A percentile compares a stretch with the other conserved stretches of the same genome.
Evolutionary conservation across 2,113 vertebrate genomes (phyloP).

Genomic region (Glaucomys volans): DNA sequence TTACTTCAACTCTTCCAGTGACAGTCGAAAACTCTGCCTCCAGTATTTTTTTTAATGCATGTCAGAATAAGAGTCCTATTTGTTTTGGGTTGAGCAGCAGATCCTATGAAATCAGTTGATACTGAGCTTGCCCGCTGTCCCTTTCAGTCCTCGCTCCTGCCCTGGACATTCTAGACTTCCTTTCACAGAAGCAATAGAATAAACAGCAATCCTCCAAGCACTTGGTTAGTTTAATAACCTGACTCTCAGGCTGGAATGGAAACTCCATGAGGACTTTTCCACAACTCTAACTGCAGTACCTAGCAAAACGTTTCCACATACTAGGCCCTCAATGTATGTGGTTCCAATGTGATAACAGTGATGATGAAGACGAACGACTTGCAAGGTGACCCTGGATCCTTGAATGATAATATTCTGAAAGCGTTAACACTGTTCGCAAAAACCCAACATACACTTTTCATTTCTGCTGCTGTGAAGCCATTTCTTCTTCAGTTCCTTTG

Average conservation of each 20-base stretch:
- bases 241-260: not conserved
- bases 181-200: not conserved
- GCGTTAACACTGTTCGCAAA: not conserved
- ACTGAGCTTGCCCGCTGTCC: not conserved
- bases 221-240: accelerated
- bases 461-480: not conserved
- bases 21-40: not conserved
- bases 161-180: too few relatives aligned
- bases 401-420: not conserved
- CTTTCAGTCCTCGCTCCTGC: not conserved
- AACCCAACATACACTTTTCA: not conserved
- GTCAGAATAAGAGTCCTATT: not conserved
- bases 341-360: not conserved
- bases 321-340: not conserved
- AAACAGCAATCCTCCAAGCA: not conserved
- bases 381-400: not conserved
- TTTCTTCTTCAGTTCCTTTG: not conserved
- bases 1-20: not conserved
- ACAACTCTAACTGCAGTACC: accelerated
- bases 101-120: not conserved
- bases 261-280: not conserved
- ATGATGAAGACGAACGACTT: not conserved
- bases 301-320: not conserved
- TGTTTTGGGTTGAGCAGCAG: not conserved
- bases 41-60: not conserved